These are phyloP conservation scores for Andrena hattorfiana DNA, from an alignment of 2,888 invertebrate species.

Conservation along the genomic window DNA sequence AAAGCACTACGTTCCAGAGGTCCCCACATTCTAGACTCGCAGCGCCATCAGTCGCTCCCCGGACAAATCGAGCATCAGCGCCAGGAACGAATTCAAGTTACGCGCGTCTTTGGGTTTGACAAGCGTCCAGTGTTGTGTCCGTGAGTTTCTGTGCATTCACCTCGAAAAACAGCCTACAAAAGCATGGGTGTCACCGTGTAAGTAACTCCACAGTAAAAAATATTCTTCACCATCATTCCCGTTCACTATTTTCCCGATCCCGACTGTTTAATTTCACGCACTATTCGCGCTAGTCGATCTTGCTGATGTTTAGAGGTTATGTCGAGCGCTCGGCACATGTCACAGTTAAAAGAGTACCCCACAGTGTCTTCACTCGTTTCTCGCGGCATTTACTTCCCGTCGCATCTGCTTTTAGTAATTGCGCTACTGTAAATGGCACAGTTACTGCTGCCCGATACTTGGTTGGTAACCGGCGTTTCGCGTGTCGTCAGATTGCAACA, in stretches of 20 bases:
- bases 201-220: constrained; percentile 75
- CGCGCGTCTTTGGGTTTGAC: constrained; percentile 42
- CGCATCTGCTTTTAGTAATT: not conserved
- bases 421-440: not conserved
- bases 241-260: not conserved
- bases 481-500: constrained; percentile 89
- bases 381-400: not conserved
- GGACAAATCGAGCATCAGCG: too few species aligned
- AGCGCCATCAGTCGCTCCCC: constrained; percentile 2
- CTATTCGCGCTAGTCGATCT: not conserved
- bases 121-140: constrained; percentile 30
- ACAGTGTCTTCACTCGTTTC: not conserved
- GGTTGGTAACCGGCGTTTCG: constrained; percentile 20
- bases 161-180: not conserved
- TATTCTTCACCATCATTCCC: not conserved
- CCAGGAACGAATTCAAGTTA: constrained; percentile 23
- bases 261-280: not conserved
- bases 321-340: constrained; percentile 41
- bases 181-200: constrained; percentile 89
- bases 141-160: not conserved
- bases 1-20: constrained; percentile 1
- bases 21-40: not conserved
- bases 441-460: not conserved
- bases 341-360: not conserved
- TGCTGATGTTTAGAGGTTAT: constrained; percentile 53